These are phyloP conservation scores for Semaprochilodus insignis DNA, from an alignment of 2,797 vertebrate genomes.

Conservation along the genomic window DNA sequence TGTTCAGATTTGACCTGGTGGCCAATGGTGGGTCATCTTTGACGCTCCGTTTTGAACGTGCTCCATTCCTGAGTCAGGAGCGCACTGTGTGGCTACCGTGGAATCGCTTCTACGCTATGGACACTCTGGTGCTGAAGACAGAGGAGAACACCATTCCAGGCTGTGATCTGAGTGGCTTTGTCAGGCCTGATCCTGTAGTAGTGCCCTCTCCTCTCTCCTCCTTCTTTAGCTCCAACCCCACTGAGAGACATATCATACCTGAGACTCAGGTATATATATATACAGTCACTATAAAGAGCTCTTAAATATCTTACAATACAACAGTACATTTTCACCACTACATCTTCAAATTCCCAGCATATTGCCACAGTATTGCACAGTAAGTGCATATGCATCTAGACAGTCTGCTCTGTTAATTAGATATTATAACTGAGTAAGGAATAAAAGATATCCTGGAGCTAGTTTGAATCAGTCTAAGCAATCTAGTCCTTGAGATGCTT, in stretches of 20 bases:
- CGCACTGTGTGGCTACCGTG: conserved; percentile 88
- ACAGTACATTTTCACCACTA: no score
- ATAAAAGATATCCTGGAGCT: no score
- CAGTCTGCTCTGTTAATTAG: no score
- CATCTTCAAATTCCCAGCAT: no score
- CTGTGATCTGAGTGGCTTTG: conserved; percentile 88
- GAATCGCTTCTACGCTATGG: conserved; percentile 89
- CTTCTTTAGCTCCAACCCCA: conserved; percentile 86
- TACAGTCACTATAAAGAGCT: no score
- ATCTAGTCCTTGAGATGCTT: no score
- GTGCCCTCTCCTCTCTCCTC: conserved; percentile 88
- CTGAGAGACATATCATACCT: conserved; percentile 85
- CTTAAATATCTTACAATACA: no score
- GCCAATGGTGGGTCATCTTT: conserved; percentile 87
- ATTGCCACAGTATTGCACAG: no score
- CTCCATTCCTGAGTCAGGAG: conserved; percentile 88
- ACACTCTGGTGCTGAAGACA: conserved; percentile 87
- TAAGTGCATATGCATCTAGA: no score
- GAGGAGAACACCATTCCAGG: conserved; percentile 87
- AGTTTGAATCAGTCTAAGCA: no score
- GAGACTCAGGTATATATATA: conserved; percentile 77
- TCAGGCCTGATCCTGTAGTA: conserved; percentile 85
- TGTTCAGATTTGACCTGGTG: conserved; percentile 85
- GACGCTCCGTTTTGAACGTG: conserved; percentile 86
- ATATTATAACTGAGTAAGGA: no score